These are phyloP conservation scores for Nomada flava DNA, from an alignment of 2,888 invertebrate genomes.

Conservation along the genomic window DNA sequence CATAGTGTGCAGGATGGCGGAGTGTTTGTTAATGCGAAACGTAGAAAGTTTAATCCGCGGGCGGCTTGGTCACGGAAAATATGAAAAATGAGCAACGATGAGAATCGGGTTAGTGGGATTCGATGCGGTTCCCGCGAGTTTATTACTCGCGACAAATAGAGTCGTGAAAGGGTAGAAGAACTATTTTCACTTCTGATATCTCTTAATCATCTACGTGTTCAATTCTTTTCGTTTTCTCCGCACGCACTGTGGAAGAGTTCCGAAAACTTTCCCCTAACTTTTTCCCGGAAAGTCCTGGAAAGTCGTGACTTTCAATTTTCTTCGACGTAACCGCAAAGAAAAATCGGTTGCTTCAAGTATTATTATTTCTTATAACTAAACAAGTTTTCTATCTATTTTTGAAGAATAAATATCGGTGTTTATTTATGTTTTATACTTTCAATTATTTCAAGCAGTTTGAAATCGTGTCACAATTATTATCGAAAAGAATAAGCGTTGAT, in stretches of 20 bases:
- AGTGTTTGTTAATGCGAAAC: neutral
- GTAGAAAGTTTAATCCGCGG: constrained; percentile 45
- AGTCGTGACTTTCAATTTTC: constrained; percentile 36
- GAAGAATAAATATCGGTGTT: no score
- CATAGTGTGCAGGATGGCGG: no score
- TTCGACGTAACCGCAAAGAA: neutral
- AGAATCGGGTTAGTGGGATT: constrained; percentile 67
- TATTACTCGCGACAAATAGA: constrained; percentile 4
- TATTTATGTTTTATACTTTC: no score
- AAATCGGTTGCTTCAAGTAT: no score
- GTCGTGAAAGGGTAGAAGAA: neutral
- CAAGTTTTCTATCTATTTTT: no score
- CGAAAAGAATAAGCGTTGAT: no score
- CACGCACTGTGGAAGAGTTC: neutral
- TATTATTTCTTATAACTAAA: no score
- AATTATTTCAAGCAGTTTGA: no score
- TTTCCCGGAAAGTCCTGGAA: constrained; percentile 2
- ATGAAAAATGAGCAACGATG: constrained; percentile 39
- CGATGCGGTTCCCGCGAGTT: constrained; percentile 31
- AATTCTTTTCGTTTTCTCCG: constrained; percentile 21
- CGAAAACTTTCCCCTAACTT: constrained; percentile 43
- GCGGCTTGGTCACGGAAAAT: constrained; percentile 16
- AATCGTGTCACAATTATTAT: neutral
- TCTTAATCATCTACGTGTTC: constrained; percentile 2
- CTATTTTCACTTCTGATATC: constrained; percentile 24